Evolutionary conservation across 2,888 invertebrate genomes (phyloP).

Genomic region (Lutraria lutraria): DNA sequence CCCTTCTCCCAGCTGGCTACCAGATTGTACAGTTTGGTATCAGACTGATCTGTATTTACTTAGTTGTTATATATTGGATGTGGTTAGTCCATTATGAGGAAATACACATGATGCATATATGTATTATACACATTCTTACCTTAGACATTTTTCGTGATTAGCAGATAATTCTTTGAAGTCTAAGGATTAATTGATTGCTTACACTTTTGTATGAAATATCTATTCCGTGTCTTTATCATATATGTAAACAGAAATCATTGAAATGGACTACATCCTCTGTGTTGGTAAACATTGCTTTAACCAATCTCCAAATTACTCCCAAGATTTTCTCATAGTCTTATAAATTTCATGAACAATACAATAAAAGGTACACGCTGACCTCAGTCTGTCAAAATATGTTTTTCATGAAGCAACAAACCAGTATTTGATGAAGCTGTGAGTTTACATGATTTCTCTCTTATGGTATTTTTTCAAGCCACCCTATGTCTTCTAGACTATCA

Average conservation of each 20-base stretch:
- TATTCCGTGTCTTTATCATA: neutral
- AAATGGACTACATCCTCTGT: neutral
- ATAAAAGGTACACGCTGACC: no score
- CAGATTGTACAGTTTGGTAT: neutral
- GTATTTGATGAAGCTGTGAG: no score
- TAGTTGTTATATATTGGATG: neutral
- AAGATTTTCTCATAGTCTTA: no score
- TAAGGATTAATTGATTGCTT: neutral
- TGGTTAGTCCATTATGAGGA: neutral
- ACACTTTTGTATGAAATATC: neutral
- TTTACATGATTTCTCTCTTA: no score
- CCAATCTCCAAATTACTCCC: no score
- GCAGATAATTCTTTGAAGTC: neutral
- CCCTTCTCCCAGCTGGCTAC: neutral
- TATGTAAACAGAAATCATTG: neutral
- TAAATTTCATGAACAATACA: no score
- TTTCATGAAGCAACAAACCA: no score
- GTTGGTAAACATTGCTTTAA: no score
- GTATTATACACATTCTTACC: neutral
- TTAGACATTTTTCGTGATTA: neutral
- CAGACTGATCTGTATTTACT: neutral
- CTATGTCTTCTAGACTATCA: no score
- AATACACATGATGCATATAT: neutral
- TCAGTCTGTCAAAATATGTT: no score
- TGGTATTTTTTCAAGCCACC: no score